Evolutionary conservation across 2,797 vertebrate species (phyloP).

Genomic region (Amblyraja radiata): DNA sequence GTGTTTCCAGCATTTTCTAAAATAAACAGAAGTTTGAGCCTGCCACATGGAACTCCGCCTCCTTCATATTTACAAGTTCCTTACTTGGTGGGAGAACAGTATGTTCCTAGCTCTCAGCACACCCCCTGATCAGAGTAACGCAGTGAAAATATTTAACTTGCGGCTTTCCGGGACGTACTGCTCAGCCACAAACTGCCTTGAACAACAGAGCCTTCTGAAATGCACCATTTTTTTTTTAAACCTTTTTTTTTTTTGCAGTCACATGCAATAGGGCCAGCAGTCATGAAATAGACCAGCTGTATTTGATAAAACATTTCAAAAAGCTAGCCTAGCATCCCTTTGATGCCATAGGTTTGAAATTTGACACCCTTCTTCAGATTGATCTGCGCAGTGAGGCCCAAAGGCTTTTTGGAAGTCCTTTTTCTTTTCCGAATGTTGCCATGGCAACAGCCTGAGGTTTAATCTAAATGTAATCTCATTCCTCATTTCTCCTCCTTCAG

Average conservation of each 20-base stretch:
- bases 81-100: not conserved
- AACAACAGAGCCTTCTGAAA: not conserved
- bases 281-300: not conserved
- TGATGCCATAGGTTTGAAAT: constrained; percentile 14
- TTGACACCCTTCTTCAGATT: constrained; percentile 18
- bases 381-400: constrained; percentile 21
- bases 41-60: constrained; percentile 11
- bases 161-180: not conserved
- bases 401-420: not conserved
- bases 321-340: not conserved
- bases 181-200: not conserved
- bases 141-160: not conserved
- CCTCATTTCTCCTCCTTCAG: not conserved
- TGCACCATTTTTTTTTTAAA: not conserved
- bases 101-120: not conserved
- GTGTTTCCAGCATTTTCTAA: not conserved
- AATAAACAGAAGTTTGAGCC: not conserved
- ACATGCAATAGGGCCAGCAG: not conserved
- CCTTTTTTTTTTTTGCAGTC: not conserved
- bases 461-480: constrained; percentile 40
- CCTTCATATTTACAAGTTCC: not conserved
- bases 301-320: not conserved
- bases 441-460: constrained; percentile 38
- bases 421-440: constrained; percentile 35
- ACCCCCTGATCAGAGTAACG: not conserved